Percentiles rank a stretch among this genome's conserved stretches.
These are phyloP conservation scores for Eulemur mongoz DNA, from an alignment of 2,797 vertebrate genomes.

Conservation along the genomic window DNA sequence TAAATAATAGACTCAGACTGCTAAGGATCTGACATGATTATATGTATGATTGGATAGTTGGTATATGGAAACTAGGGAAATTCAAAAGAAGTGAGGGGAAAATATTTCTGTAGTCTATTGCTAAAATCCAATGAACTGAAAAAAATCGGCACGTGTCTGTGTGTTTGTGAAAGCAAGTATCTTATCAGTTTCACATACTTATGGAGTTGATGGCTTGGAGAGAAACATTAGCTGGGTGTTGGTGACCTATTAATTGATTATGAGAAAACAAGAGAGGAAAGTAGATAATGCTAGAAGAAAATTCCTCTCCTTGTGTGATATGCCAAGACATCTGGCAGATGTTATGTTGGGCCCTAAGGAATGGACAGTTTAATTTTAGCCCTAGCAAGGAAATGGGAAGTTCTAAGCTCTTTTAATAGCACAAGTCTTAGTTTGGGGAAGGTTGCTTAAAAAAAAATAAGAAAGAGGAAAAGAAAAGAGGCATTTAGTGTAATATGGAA, in stretches of 20 bases:
- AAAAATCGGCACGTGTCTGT: not conserved
- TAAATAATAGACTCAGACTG: constrained; percentile 43
- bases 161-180: not conserved
- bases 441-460: constrained; percentile 74
- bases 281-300: constrained; percentile 78
- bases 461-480: constrained; percentile 57
- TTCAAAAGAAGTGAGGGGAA: not conserved
- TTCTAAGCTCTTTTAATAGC: constrained; percentile 83
- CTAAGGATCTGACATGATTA: constrained; percentile 35
- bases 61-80: constrained; percentile 61
- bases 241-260: constrained; percentile 76
- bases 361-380: constrained; percentile 86
- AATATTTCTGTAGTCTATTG: not conserved
- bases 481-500: constrained; percentile 67
- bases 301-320: constrained; percentile 72
- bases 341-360: constrained; percentile 83
- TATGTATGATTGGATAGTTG: constrained; percentile 23
- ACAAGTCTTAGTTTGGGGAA: constrained; percentile 80
- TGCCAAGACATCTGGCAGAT: constrained; percentile 85
- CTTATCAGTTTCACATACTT: constrained; percentile 46
- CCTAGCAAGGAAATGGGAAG: constrained; percentile 86
- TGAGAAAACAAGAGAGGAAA: constrained; percentile 69
- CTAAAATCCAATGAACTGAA: not conserved
- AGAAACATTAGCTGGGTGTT: constrained; percentile 61
- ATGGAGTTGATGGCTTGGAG: constrained; percentile 64